Evolutionary conservation across 2,888 invertebrate species (phyloP).

Genomic region (Phragmatobia fuliginosa): DNA sequence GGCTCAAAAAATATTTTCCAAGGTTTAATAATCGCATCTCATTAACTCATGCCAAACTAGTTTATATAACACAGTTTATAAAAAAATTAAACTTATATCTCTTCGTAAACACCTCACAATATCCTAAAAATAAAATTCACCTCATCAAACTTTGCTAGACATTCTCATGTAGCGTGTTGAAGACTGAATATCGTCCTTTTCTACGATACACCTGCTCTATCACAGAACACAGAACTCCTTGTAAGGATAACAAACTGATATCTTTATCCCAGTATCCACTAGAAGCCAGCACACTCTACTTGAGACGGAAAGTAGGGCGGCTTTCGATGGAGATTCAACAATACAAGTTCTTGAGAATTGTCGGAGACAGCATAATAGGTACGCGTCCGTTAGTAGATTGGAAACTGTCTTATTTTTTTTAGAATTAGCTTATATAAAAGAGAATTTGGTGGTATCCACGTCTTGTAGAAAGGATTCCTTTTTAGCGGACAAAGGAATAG

Average conservation of each 20-base stretch:
- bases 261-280: slow-evolving; percentile 15
- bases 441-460: slow-evolving; percentile 9
- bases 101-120: too few species aligned
- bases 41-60: too few species aligned
- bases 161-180: neutral
- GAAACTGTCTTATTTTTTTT: slow-evolving; percentile 34
- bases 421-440: slow-evolving; percentile 34
- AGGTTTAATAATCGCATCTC: too few species aligned
- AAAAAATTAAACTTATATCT: too few species aligned
- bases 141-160: neutral
- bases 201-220: slow-evolving; percentile 1
- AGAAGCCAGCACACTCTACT: slow-evolving; percentile 28
- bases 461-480: neutral
- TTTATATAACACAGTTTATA: too few species aligned
- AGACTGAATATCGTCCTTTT: neutral
- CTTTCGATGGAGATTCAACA: slow-evolving; percentile 49
- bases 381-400: slow-evolving; percentile 38
- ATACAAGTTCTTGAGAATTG: slow-evolving; percentile 45
- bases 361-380: slow-evolving; percentile 39
- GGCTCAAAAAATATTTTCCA: too few species aligned
- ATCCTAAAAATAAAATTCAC: too few species aligned
- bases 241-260: slow-evolving; percentile 14
- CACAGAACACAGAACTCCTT: slow-evolving; percentile 5
- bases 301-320: slow-evolving; percentile 40
- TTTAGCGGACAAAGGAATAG: neutral